Conservation (phyloP, 2,888 invertebrate species). For the Lacanobia oleracea region DNA sequence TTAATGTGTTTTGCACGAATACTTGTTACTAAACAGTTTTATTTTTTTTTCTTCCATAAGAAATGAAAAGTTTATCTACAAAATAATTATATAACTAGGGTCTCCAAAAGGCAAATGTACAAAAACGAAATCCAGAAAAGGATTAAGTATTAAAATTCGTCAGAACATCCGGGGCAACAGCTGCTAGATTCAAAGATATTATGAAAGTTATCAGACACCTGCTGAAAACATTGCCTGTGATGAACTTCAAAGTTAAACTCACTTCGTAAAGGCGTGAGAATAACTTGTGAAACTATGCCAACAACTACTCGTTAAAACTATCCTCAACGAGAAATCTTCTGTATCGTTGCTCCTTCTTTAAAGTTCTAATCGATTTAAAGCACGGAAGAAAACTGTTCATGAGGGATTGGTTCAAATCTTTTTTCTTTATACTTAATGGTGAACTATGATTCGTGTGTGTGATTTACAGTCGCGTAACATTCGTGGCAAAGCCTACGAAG, state of each 20-base stretch:
- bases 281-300: slow-evolving; percentile 28
- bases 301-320: slow-evolving; percentile 1
- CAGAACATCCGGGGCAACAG: not conserved
- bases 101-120: not conserved
- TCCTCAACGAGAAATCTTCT: slow-evolving; percentile 12
- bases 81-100: not conserved
- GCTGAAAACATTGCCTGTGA: not conserved
- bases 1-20: not conserved
- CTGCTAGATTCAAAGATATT: slow-evolving; percentile 5
- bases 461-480: not conserved
- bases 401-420: not conserved
- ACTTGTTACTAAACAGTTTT: not conserved
- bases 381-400: not conserved
- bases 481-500: not conserved
- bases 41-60: no score
- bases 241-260: not conserved
- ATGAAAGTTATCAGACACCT: not conserved
- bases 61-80: not conserved
- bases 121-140: not conserved
- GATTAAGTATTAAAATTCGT: no score
- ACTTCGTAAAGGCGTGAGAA: slow-evolving; percentile 8
- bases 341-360: not conserved
- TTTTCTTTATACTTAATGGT: no score
- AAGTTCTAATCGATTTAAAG: not conserved
- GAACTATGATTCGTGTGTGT: no score